Evolutionary conservation across 2,888 invertebrate species (phyloP).

Genomic region (Amaurobius ferox): DNA sequence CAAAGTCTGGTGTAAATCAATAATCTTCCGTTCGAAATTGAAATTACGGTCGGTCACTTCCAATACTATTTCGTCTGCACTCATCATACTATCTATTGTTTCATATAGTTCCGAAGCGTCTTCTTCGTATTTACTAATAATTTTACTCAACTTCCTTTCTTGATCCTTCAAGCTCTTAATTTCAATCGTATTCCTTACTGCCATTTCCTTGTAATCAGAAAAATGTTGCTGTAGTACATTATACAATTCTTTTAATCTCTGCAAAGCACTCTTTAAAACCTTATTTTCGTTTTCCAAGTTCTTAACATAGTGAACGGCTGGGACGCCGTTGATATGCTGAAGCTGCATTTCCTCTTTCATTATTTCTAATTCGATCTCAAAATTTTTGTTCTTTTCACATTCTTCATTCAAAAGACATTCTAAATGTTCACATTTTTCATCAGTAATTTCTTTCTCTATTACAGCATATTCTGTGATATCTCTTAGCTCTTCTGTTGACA

Average conservation of each 20-base stretch:
- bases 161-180: background rate
- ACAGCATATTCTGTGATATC: constrained; percentile 18
- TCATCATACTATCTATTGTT: constrained; percentile 4
- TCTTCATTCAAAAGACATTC: background rate
- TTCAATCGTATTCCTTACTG: background rate
- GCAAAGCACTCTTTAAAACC: constrained; percentile 1
- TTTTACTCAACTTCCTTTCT: background rate
- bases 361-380: constrained; percentile 5
- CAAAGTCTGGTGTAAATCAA: background rate
- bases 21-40: background rate
- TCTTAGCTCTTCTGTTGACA: background rate
- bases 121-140: background rate
- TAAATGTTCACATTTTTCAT: constrained; percentile 2
- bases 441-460: constrained; percentile 32
- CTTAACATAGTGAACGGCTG: constrained; percentile 20
- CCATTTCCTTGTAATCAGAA: background rate
- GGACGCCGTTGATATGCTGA: constrained; percentile 3
- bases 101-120: constrained; percentile 14
- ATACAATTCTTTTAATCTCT: constrained; percentile 4
- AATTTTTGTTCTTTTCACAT: background rate
- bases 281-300: constrained; percentile 13
- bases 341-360: constrained; percentile 35
- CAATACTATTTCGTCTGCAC: constrained; percentile 23
- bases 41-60: constrained; percentile 7
- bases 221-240: background rate